Base-by-base conservation (phyloP, 2,797 vertebrate species). In the Gastrophryne carolinensis region DNA sequence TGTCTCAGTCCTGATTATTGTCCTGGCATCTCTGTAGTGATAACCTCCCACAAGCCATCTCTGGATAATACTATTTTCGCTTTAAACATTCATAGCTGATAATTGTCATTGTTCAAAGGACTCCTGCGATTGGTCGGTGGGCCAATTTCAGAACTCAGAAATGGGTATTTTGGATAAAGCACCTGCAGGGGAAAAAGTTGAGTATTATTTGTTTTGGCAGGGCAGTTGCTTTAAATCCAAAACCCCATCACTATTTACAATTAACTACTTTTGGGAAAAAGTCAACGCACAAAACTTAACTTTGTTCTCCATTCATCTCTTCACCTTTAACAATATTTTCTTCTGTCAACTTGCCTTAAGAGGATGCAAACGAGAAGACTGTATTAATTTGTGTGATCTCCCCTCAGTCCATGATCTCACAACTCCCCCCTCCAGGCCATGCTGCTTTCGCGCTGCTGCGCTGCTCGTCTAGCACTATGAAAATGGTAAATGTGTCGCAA, bases 381-480 rank as follows among this genome's bases (percentile, higher is more conserved):
- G 67, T 54, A 77, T 64, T 77, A 77, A 47, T 77, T 61, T 64
- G 58, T 76, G 65, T 61, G 64, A 71, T 63, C 66, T 57, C 39
- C 29, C 47, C 58, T 71, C 58, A 57, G 44, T 62, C 66, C 74
- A 49, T 64, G 49, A 58, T 64, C 58, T 64, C 74, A 47, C 27
- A 54, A 71, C 54, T 68, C 65, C 65, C 65, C 74, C 74, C 66
- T 53, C 65, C 53, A 50, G 74, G 53, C 61, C 29, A 27, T 39
- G 47, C 30, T 52, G 32, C 66, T 58, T 54, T 50, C 67, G 35
- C 39, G 19, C 29, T 23, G 50, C 39, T 41, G 12, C 17, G 52
- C 27, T 23, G 62, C 66, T 24, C 75, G 0, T 0, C 58, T 29
- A 71, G 0, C 65, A 54, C 71, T 29, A 63, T 37, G 73, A 54